Conservation (phyloP, 53 echinoderm and acorn worm species). For the Crossaster papposus region DNA sequence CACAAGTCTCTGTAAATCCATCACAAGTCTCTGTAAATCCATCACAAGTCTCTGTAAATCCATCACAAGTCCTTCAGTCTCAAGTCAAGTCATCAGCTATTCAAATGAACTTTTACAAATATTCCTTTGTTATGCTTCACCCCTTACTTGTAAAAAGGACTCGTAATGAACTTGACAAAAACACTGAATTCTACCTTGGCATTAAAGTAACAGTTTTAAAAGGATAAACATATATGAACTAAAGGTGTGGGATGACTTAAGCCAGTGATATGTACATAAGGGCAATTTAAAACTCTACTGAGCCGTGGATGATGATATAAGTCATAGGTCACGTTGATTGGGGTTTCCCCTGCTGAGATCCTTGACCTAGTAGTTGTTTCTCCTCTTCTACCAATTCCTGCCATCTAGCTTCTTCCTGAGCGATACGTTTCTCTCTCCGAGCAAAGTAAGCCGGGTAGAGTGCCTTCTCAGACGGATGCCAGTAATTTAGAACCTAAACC, state of each 20-base stretch:
- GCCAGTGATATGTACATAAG: conserved; percentile 33
- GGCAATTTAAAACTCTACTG: not conserved
- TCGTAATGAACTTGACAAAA: too few relatives aligned
- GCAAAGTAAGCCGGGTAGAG: conserved; percentile 95
- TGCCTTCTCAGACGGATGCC: conserved; percentile 90
- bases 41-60: too few relatives aligned
- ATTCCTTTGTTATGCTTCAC: too few relatives aligned
- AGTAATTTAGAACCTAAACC: conserved; percentile 82
- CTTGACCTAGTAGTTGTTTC: conserved; percentile 70
- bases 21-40: too few relatives aligned
- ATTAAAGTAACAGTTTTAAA: not conserved
- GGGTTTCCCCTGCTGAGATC: conserved; percentile 49
- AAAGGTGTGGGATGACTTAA: not conserved
- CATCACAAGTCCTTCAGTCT: too few relatives aligned
- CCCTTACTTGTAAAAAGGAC: too few relatives aligned
- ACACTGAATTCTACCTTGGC: not conserved
- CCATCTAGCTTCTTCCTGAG: conserved; percentile 83
- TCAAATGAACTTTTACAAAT: too few relatives aligned
- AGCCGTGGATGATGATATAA: not conserved
- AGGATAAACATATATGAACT: not conserved
- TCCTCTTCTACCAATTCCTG: conserved; percentile 87
- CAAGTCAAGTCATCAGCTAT: too few relatives aligned
- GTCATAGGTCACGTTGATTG: conserved; percentile 44
- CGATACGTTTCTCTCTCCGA: conserved; percentile 77
- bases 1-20: too few relatives aligned